Evolutionary conservation across 2,797 vertebrate species (phyloP), one percentile per base, ranked within the genome.

Genomic region (Salmo trutta): DNA sequence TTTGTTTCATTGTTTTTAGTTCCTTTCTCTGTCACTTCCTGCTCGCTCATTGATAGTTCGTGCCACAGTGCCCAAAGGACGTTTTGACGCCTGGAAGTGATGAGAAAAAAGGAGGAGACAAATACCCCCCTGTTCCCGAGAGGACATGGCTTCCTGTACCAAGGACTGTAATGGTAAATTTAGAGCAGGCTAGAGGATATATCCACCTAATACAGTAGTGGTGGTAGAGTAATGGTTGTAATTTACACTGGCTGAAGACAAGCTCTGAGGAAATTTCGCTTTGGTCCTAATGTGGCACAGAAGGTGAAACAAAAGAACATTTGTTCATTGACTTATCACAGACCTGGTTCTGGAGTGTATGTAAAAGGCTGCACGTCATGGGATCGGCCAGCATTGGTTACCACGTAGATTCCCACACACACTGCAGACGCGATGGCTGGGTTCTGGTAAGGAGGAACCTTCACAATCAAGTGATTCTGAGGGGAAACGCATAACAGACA

Each of bases 391-490:
- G 98, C 98, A 41, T 98, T 99, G 41, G 98, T 99, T 90, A 98
- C 92, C 86, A 99, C 96, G 27, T 97, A 98, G 72, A 99, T 96
- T 75, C 96, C 97, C 90, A 99, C 97, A 19, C 96, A 96, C 71
- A 98, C 96, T 66, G 96, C 89, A 62, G 96, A 93, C 78, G 93
- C 93, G 93, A 98, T 96, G 74, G 93, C 91, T 86, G 94, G 96
- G 91, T 97, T 96, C 56, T 97, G 96, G 93, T 99, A 99, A 4
- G 97, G 96, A 73, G 98, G 98, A 88, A 98, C 97, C 88, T 98
- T 99, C 82, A 99, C 98, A 87, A 99, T 97, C 87, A 99, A 93
- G 92, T 99, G 98, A 92, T 99, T 99, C 98, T 99, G 89, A 36
- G 17, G 24, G 51, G 69, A 19, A 71, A 41, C n/a, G 69, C 64